These are phyloP conservation scores for Scomber scombrus DNA, from an alignment of 2,113 vertebrate genomes.

Conservation along the genomic window DNA sequence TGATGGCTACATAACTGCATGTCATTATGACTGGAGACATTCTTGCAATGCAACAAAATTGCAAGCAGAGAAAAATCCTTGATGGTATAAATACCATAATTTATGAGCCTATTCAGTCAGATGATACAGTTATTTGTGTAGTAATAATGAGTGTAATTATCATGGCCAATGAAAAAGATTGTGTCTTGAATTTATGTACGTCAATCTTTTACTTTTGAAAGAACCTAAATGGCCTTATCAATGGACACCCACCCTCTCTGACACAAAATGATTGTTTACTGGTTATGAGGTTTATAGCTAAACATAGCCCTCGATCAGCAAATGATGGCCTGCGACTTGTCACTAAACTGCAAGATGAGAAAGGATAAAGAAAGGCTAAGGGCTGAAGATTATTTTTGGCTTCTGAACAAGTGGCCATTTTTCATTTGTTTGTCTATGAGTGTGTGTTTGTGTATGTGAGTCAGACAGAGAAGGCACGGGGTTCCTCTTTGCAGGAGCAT, in stretches of 20 bases:
- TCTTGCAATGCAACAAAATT: conserved; percentile 29
- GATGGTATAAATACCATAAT: conserved; percentile 67
- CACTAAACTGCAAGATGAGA: conserved; percentile 27
- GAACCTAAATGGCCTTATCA: conserved; percentile 58
- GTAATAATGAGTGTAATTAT: conserved; percentile 68
- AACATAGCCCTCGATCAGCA: conserved; percentile 18
- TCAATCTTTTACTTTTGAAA: conserved; percentile 63
- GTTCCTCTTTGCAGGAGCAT: background rate
- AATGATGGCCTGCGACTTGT: background rate
- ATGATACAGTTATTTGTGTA: conserved; percentile 54
- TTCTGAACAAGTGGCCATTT: conserved; percentile 9
- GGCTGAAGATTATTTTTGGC: conserved; percentile 2
- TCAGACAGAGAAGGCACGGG: background rate
- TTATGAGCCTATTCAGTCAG: conserved; percentile 61
- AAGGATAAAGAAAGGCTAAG: conserved; percentile 6
- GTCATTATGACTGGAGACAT: conserved; percentile 14
- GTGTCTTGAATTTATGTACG: conserved; percentile 66
- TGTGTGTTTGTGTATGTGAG: background rate
- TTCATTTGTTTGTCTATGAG: background rate
- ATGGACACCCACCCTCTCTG: conserved; percentile 26
- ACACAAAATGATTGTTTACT: conserved; percentile 49
- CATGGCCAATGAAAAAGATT: conserved; percentile 64
- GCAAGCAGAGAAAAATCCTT: conserved; percentile 30
- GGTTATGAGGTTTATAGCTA: conserved; percentile 33
- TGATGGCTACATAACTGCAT: conserved; percentile 1